Percentiles rank a stretch among this genome's conserved stretches.
Evolutionary conservation across 2,888 invertebrate genomes (phyloP).

Genomic region (Fissipunctia ypsillon): DNA sequence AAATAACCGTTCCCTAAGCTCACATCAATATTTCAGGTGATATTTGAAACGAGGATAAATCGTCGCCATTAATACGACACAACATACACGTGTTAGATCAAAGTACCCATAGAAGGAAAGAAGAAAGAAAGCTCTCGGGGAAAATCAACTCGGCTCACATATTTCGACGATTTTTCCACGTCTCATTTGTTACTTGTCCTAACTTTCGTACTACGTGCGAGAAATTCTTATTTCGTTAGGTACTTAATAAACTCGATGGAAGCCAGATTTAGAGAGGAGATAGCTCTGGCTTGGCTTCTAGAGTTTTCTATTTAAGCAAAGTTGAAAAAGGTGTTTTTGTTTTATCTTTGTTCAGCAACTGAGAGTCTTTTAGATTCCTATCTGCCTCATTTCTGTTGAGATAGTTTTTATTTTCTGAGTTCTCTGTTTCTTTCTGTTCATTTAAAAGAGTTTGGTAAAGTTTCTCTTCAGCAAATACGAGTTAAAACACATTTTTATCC

Average conservation of each 20-base stretch:
- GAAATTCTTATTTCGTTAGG: constrained; percentile 77
- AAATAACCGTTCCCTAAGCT: constrained; percentile 45
- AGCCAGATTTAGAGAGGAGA: constrained; percentile 72
- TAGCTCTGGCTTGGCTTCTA: constrained; percentile 58
- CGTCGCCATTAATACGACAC: constrained; percentile 77
- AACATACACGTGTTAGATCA: constrained; percentile 75
- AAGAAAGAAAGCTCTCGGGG: constrained; percentile 72
- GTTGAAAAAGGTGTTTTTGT: constrained; percentile 35
- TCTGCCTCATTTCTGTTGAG: constrained; percentile 26
- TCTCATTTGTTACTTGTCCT: constrained; percentile 86
- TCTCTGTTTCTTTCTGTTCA: constrained; percentile 5
- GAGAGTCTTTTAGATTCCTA: constrained; percentile 34
- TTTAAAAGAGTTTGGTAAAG: constrained; percentile 5
- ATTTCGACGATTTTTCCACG: constrained; percentile 85
- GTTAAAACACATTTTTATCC: constrained; percentile 34
- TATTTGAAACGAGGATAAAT: constrained; percentile 75
- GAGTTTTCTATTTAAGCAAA: constrained; percentile 52
- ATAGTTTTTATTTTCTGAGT: constrained; percentile 40
- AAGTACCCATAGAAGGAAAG: constrained; percentile 65
- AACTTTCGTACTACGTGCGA: constrained; percentile 81
- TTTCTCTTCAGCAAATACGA: constrained; percentile 10
- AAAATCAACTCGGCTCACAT: constrained; percentile 86
- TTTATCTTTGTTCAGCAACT: constrained; percentile 39
- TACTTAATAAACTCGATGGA: constrained; percentile 74
- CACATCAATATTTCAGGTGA: constrained; percentile 56